phyloP scores from a whole-genome alignment of 2,888 invertebrate species.

The Auanema freiburgensis region DNA sequence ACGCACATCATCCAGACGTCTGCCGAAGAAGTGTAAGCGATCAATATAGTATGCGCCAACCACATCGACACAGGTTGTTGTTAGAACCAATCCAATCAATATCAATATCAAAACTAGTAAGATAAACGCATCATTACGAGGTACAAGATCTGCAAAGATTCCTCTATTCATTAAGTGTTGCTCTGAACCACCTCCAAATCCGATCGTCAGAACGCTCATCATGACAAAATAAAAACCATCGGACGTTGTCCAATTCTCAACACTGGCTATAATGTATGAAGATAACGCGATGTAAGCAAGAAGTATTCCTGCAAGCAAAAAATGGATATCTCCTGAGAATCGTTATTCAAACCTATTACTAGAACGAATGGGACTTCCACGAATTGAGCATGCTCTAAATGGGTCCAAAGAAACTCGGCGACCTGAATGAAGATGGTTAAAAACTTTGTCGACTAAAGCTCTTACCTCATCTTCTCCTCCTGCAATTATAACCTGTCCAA shows the following conservation, averaged over 20 bases:
- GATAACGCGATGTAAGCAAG: constrained; percentile 42
- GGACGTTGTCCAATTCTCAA: constrained; percentile 67
- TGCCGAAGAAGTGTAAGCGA: constrained; percentile 62
- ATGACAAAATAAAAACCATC: constrained; percentile 95
- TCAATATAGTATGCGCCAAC: constrained; percentile 74
- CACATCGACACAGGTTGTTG: constrained; percentile 95
- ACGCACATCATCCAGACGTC: constrained; percentile 51
- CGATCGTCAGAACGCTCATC: constrained; percentile 93
- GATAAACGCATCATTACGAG: constrained; percentile 80
- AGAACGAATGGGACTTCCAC: constrained; percentile 61
- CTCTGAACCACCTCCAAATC: constrained; percentile 71
- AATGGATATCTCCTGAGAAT: too few relatives aligned
- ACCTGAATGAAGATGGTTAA: constrained; percentile 27
- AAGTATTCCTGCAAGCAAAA: constrained; percentile 28
- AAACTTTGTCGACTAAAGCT: background rate
- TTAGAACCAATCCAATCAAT: constrained; percentile 87
- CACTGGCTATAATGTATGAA: constrained; percentile 49
- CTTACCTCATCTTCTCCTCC: constrained; percentile 60
- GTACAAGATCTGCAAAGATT: constrained; percentile 60
- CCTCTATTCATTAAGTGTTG: background rate
- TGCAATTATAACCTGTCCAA: constrained; percentile 58
- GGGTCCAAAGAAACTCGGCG: constrained; percentile 63
- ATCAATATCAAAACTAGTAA: constrained; percentile 87
- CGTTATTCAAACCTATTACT: constrained; percentile 34
- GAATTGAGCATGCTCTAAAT: constrained; percentile 61